phyloP scores from a whole-genome alignment of 2,888 invertebrate species.

The Xestia rhomboidea region DNA sequence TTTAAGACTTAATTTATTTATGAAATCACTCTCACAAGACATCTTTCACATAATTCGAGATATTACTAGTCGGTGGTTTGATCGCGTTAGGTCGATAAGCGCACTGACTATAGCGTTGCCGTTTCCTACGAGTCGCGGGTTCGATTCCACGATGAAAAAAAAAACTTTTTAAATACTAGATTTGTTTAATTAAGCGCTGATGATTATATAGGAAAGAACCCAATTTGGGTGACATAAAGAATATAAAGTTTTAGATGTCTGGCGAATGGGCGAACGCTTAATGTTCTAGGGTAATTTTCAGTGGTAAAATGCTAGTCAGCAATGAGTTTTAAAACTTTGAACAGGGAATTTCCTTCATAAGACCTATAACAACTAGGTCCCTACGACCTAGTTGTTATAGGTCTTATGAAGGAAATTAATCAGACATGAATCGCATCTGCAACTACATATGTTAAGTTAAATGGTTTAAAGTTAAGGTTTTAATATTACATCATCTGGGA shows the following conservation, averaged over 20 bases:
- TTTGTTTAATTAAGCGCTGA: neutral
- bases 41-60: neutral
- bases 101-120: neutral
- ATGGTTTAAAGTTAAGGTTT: neutral
- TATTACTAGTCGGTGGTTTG: neutral
- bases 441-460: neutral
- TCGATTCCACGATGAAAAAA: neutral
- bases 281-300: neutral
- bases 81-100: neutral
- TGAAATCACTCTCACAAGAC: neutral
- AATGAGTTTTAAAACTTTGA: neutral
- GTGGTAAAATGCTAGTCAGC: neutral
- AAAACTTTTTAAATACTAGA: neutral
- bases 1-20: neutral
- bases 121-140: neutral
- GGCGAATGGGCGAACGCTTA: no score
- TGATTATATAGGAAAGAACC: neutral
- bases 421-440: neutral
- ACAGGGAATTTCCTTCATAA: no score
- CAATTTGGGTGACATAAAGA: neutral
- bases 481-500: neutral
- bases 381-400: no score
- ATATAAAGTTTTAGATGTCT: neutral
- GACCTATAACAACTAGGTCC: no score
- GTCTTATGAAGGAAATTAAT: neutral